phyloP scores from a whole-genome alignment of 2,888 invertebrate genomes.

The Dioctria rufipes region DNA sequence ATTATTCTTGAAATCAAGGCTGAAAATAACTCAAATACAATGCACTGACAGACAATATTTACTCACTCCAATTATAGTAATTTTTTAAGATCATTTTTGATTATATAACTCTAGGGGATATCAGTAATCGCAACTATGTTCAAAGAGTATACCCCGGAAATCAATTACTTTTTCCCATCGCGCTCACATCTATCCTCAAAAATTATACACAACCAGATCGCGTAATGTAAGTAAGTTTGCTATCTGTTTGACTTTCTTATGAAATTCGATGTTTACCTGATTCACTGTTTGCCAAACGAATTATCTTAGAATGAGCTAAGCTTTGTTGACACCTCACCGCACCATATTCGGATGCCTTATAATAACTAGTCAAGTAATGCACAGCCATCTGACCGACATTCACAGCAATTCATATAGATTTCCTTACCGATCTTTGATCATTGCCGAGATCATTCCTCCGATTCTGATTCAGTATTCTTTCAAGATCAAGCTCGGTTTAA shows the following conservation, averaged over 20 bases:
- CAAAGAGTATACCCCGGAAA: no score
- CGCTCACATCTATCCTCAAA: not conserved
- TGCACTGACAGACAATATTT: no score
- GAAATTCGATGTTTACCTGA: constrained; percentile 35
- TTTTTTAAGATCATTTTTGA: no score
- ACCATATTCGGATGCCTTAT: constrained; percentile 23
- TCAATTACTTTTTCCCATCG: no score
- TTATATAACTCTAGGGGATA: no score
- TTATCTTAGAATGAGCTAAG: constrained; percentile 17
- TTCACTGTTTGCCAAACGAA: constrained; percentile 25
- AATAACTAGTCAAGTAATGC: constrained; percentile 18
- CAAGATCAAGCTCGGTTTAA: not conserved
- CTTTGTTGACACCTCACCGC: constrained; percentile 33
- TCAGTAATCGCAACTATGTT: no score
- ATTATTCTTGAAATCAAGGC: no score
- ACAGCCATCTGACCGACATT: constrained; percentile 9
- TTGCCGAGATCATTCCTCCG: constrained; percentile 1
- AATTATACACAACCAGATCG: constrained; percentile 5
- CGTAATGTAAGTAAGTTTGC: constrained; percentile 3
- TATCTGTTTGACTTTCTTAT: constrained; percentile 34
- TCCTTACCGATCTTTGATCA: constrained; percentile 6
- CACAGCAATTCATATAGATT: not conserved
- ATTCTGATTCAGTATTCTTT: constrained; percentile 5
- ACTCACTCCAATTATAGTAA: no score
- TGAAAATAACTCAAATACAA: no score